A percentile compares a stretch with the other conserved stretches of the same genome.
Conservation (phyloP, 2,797 vertebrate genomes). For the Sebastes cheni region DNA sequence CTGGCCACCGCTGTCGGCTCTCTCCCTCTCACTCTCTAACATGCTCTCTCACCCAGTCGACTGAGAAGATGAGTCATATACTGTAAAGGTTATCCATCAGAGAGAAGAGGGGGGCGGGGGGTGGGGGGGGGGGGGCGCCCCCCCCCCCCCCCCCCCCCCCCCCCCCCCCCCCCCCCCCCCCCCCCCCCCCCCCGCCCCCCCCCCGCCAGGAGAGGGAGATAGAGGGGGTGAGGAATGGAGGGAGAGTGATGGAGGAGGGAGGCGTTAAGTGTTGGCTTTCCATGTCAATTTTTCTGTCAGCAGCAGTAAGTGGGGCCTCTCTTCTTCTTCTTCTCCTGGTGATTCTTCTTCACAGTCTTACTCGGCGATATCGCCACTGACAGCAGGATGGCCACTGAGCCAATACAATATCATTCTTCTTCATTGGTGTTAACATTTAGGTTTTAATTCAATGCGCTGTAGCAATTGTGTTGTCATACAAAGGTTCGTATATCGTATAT, state of each 20-base stretch:
- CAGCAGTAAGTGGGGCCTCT: conserved; percentile 59
- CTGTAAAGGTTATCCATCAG: conserved; percentile 71
- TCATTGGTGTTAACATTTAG: background rate
- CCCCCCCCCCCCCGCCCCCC: too few relatives aligned
- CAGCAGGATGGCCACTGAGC: background rate
- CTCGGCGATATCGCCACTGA: conserved; percentile 6
- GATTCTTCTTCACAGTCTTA: conserved; percentile 9
- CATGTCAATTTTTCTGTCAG: conserved; percentile 60
- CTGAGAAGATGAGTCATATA: conserved; percentile 61
- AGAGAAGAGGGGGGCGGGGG: background rate
- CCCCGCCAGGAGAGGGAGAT: background rate
- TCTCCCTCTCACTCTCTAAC: conserved; percentile 16
- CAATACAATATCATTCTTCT: background rate
- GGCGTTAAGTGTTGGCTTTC: conserved; percentile 65
- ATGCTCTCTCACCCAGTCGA: conserved; percentile 39
- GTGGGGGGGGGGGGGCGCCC: too few relatives aligned
- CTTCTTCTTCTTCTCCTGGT: conserved; percentile 19
- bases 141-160: too few relatives aligned
- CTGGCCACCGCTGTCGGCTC: background rate
- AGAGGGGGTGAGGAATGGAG: conserved; percentile 11
- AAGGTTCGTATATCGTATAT: too few relatives aligned
- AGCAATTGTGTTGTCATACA: background rate
- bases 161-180: too few relatives aligned
- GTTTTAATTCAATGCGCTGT: background rate
- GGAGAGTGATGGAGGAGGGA: conserved; percentile 52